Evolutionary conservation across 2,113 vertebrate species (phyloP).

Genomic region (Pagrus major): DNA sequence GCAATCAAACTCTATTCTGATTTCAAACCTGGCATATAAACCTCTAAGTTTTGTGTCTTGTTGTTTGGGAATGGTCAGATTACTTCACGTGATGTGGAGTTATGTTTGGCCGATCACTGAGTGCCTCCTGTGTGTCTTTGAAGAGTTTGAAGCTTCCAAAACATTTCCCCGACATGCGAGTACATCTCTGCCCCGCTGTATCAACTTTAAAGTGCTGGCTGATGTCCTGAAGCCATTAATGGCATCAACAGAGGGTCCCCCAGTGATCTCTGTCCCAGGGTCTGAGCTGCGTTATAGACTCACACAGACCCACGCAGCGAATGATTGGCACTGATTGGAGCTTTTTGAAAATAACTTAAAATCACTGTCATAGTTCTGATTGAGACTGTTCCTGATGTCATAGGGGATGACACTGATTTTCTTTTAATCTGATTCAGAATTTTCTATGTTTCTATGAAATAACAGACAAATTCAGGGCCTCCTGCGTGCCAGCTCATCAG

Average conservation of each 20-base stretch:
- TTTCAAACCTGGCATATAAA: not conserved
- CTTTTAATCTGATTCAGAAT: not conserved
- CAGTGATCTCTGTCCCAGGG: slow-evolving; percentile 10
- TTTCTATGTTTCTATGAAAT: not conserved
- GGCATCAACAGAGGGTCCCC: slow-evolving; percentile 44
- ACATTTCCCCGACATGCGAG: slow-evolving; percentile 53
- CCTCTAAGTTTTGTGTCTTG: too few species aligned
- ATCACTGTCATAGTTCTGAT: not conserved
- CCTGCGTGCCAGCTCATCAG: not conserved
- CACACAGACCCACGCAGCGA: slow-evolving; percentile 18
- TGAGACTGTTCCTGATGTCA: not conserved
- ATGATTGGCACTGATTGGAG: slow-evolving; percentile 2
- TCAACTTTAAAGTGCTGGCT: slow-evolving; percentile 68
- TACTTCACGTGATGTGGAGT: slow-evolving; percentile 18
- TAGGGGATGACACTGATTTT: not conserved
- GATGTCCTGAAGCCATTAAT: slow-evolving; percentile 47
- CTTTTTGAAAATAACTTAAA: not conserved
- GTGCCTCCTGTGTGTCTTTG: slow-evolving; percentile 46
- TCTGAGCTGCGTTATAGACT: slow-evolving; percentile 19
- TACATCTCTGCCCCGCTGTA: slow-evolving; percentile 49
- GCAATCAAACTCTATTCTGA: not conserved
- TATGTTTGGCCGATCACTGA: slow-evolving; percentile 31
- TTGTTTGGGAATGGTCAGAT: not conserved
- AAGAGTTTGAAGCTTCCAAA: slow-evolving; percentile 59
- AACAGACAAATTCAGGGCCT: not conserved